phyloP scores from a whole-genome alignment of 2,797 vertebrate species.

The Hephaestus fuliginosus region DNA sequence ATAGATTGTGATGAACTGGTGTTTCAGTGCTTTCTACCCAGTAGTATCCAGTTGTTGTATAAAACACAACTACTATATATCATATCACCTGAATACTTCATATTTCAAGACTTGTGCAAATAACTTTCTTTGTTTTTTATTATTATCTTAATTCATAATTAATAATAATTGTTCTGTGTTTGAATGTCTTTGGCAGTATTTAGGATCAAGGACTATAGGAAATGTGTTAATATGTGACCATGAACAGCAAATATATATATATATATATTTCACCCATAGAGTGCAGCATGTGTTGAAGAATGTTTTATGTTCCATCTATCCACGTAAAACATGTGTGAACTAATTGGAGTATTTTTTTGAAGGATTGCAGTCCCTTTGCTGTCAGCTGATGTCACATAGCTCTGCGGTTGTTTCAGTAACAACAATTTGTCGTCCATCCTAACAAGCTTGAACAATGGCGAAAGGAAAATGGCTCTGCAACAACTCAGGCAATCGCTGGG shows the following conservation, averaged over 20 bases:
- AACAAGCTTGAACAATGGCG: conserved; percentile 28
- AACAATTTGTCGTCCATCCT: conserved; percentile 36
- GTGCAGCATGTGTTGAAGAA: not conserved
- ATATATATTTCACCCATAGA: not conserved
- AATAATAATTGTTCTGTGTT: not conserved
- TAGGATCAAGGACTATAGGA: no score
- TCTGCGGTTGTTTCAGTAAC: conserved; percentile 42
- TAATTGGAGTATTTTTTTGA: conserved; percentile 15
- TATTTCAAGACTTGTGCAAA: not conserved
- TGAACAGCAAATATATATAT: no score
- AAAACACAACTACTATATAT: not conserved
- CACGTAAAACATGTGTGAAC: conserved; percentile 9
- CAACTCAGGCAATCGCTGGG: conserved; percentile 15
- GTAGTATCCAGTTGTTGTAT: not conserved
- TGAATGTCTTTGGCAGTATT: not conserved
- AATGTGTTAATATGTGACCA: no score
- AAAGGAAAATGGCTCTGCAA: conserved; percentile 28
- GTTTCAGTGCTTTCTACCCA: conserved; percentile 5
- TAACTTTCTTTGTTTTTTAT: not conserved
- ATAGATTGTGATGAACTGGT: not conserved
- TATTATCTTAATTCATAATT: not conserved
- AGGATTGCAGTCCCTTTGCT: conserved; percentile 25
- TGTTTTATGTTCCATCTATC: not conserved
- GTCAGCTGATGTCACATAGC: conserved; percentile 22
- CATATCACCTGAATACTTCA: no score